phyloP scores from a whole-genome alignment of 1,140 invertebrate genomes.

The Andricus grossulariae region DNA sequence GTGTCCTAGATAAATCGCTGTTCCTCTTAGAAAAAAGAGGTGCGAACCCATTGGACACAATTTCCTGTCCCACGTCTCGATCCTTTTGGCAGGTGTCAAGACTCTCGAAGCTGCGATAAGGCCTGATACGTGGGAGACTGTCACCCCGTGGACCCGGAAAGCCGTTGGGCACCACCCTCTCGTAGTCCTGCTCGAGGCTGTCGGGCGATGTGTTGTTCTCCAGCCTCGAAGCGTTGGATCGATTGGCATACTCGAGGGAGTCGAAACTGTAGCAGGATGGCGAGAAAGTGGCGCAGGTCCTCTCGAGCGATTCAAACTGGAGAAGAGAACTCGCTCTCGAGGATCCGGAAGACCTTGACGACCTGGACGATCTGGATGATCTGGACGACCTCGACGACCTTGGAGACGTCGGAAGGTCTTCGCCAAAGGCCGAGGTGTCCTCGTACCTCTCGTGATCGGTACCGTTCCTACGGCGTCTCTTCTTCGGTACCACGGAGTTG shows the following conservation, averaged over 20 bases:
- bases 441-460: slow-evolving; percentile 46
- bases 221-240: slow-evolving; percentile 61
- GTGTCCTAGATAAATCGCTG: slow-evolving; percentile 47
- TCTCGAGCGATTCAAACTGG: slow-evolving; percentile 87
- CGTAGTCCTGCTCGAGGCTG: slow-evolving; percentile 74
- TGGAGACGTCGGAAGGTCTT: slow-evolving; percentile 72
- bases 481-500: slow-evolving; percentile 86
- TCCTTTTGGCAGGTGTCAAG: slow-evolving; percentile 65
- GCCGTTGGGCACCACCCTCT: slow-evolving; percentile 58
- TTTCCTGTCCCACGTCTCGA: slow-evolving; percentile 36
- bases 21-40: slow-evolving; percentile 61
- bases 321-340: slow-evolving; percentile 85
- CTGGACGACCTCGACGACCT: slow-evolving; percentile 55
- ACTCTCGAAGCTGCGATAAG: slow-evolving; percentile 73
- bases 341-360: slow-evolving; percentile 60
- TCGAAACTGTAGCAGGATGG: slow-evolving; percentile 78
- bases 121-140: slow-evolving; percentile 64
- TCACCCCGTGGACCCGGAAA: slow-evolving; percentile 38
- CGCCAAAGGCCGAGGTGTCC: slow-evolving; percentile 67
- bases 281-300: slow-evolving; percentile 79
- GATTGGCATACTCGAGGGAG: slow-evolving; percentile 75
- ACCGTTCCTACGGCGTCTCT: slow-evolving; percentile 81
- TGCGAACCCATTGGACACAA: slow-evolving; percentile 57
- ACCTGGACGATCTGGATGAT: slow-evolving; percentile 58
- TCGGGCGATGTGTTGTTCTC: slow-evolving; percentile 75